Conservation (phyloP, 1,140 invertebrate species). For the Arion vulgaris region DNA sequence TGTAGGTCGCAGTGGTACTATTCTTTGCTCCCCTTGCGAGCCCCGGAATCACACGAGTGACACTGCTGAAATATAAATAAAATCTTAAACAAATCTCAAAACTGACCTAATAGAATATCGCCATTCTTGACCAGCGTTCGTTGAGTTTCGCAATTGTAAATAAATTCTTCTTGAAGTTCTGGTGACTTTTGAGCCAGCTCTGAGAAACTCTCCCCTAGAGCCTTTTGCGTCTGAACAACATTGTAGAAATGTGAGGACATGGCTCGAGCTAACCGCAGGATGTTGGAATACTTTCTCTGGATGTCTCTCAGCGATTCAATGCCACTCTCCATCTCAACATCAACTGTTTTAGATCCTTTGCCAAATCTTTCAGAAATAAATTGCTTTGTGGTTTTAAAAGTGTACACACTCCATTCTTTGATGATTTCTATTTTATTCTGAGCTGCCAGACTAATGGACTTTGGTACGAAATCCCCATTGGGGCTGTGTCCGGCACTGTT, state of each 20-base stretch:
- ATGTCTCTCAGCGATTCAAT: conserved; percentile 93
- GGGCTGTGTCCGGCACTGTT: conserved; percentile 38
- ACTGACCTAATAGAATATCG: too few species aligned
- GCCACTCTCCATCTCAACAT: conserved; percentile 91
- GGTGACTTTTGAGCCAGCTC: conserved; percentile 95
- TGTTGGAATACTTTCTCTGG: conserved; percentile 92
- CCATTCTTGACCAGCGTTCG: conserved; percentile 89
- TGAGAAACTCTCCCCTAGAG: conserved; percentile 88
- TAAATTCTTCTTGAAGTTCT: conserved; percentile 94
- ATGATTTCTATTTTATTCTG: conserved; percentile 82
- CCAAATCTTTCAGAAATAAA: conserved; percentile 95
- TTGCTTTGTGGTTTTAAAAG: conserved; percentile 97
- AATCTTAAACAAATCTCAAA: too few species aligned
- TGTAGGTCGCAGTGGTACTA: too few species aligned
- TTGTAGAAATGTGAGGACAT: conserved; percentile 90
- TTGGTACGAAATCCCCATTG: conserved; percentile 63
- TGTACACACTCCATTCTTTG: conserved; percentile 96
- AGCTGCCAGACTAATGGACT: conserved; percentile 57
- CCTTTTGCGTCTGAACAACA: conserved; percentile 86
- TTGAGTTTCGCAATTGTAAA: conserved; percentile 96
- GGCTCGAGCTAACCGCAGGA: conserved; percentile 86
- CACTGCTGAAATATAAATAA: too few species aligned
- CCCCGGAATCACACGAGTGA: too few species aligned
- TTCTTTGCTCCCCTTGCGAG: too few species aligned
- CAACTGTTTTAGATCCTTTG: conserved; percentile 89